Evolutionary conservation across 2,888 invertebrate species (phyloP).

Genomic region (Gymnoscelis rufifasciata): DNA sequence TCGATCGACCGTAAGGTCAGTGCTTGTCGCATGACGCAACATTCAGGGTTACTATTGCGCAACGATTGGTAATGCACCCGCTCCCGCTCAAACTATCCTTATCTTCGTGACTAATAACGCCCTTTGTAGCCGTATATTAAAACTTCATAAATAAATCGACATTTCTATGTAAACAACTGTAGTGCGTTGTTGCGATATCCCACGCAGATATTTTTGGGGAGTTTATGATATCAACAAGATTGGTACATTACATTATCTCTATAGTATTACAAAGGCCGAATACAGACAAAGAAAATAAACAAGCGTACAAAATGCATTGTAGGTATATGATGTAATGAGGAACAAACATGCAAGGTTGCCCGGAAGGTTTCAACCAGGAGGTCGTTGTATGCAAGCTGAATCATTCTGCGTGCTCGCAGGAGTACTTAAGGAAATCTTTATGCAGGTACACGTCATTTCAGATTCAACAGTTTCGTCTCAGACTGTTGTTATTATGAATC

Average conservation of each 20-base stretch:
- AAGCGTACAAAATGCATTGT: conserved; percentile 56
- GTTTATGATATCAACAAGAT: no score
- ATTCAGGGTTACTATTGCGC: conserved; percentile 60
- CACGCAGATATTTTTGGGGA: no score
- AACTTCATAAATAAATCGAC: no score
- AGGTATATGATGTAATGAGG: conserved; percentile 71
- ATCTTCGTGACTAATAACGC: conserved; percentile 14
- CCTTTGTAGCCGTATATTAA: conserved; percentile 3
- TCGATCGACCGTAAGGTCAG: conserved; percentile 71
- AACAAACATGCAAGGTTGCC: conserved; percentile 65
- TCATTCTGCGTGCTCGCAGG: conserved; percentile 24
- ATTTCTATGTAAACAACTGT: no score
- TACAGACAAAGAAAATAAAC: conserved; percentile 48
- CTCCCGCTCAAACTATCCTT: conserved; percentile 8
- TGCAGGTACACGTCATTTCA: conserved; percentile 2
- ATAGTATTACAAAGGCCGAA: conserved; percentile 22
- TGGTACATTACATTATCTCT: no score
- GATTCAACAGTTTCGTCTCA: conserved; percentile 10
- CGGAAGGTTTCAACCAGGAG: conserved; percentile 64
- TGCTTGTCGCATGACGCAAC: conserved; percentile 66
- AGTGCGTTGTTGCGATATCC: no score
- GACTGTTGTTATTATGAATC: conserved; percentile 10
- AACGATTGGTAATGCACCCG: conserved; percentile 44
- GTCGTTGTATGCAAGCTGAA: conserved; percentile 57
- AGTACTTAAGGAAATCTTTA: conserved; percentile 13